Evolutionary conservation across 2,888 invertebrate genomes (phyloP).

Genomic region (Drosophila suboccidentalis): DNA sequence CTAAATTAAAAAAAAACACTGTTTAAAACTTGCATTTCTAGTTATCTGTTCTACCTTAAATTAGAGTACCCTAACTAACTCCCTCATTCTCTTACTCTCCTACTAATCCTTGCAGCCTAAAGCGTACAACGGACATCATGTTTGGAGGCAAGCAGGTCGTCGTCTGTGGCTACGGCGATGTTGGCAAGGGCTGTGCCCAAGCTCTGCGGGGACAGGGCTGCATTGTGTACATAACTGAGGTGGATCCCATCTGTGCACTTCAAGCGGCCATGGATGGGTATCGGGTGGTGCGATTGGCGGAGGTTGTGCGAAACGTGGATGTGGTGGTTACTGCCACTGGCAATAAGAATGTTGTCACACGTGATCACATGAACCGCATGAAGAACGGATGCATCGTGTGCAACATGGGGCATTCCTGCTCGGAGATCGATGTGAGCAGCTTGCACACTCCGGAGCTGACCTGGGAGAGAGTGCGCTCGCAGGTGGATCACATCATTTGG

Average conservation of each 20-base stretch:
- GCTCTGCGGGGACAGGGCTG: constrained; percentile 96
- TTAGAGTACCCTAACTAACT: background rate
- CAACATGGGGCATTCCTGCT: constrained; percentile 98
- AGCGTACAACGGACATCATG: constrained; percentile 91
- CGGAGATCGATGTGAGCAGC: constrained; percentile 96
- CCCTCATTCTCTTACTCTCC: background rate
- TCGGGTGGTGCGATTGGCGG: constrained; percentile 95
- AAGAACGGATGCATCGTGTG: constrained; percentile 97
- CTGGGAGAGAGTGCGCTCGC: constrained; percentile 98
- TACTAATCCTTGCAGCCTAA: constrained; percentile 82
- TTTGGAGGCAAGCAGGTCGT: constrained; percentile 98
- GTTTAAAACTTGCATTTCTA: no score
- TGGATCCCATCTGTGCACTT: constrained; percentile 98
- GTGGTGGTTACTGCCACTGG: constrained; percentile 98
- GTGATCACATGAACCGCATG: constrained; percentile 98
- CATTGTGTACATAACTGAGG: constrained; percentile 94
- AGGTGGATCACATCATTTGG: constrained; percentile 99
- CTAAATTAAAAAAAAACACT: no score
- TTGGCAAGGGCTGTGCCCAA: constrained; percentile 98
- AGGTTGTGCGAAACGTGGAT: constrained; percentile 95
- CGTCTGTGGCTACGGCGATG: constrained; percentile 98
- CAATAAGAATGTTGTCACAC: constrained; percentile 96
- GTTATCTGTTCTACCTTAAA: background rate
- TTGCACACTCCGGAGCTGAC: constrained; percentile 96
- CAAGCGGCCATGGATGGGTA: constrained; percentile 98